Evolutionary conservation across 1,140 invertebrate species (phyloP).

Genomic region (Phymastichus coffea): DNA sequence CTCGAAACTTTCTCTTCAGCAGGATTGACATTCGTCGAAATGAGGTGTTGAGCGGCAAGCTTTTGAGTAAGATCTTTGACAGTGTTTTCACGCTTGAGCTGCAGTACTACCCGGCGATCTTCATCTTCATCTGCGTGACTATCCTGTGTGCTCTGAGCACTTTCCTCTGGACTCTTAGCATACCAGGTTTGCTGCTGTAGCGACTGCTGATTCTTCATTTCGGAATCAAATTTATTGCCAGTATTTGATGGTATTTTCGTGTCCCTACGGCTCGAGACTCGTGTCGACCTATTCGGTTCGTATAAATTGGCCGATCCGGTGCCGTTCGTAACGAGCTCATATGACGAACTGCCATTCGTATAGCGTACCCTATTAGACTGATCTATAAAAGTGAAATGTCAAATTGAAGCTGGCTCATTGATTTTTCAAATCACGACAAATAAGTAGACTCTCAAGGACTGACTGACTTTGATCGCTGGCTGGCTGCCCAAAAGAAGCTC

Average conservation of each 20-base stretch:
- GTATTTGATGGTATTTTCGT: constrained; percentile 45
- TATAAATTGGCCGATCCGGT: constrained; percentile 40
- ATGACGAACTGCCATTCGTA: constrained; percentile 43
- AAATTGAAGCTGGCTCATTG: too few species aligned
- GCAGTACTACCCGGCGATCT: constrained; percentile 62
- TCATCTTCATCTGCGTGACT: constrained; percentile 58
- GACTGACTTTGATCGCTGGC: constrained; percentile 54
- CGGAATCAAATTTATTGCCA: constrained; percentile 61
- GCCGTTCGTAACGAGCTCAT: constrained; percentile 28
- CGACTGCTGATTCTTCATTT: constrained; percentile 68
- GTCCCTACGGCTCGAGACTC: constrained; percentile 59
- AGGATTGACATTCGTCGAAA: constrained; percentile 58
- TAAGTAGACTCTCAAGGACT: too few species aligned
- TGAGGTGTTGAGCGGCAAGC: constrained; percentile 67
- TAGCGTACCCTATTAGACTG: constrained; percentile 56
- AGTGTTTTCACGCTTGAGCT: constrained; percentile 73
- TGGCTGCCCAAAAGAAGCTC: constrained; percentile 53
- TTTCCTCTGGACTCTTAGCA: constrained; percentile 55
- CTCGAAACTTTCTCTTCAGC: constrained; percentile 58
- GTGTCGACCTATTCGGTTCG: constrained; percentile 47
- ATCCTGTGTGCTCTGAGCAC: constrained; percentile 55
- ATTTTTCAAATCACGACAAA: too few species aligned
- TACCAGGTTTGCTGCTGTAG: constrained; percentile 54
- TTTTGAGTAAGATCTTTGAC: constrained; percentile 86
- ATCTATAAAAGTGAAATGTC: too few species aligned